Conservation (phyloP, 2,888 invertebrate species). For the Limulus polyphemus region DNA sequence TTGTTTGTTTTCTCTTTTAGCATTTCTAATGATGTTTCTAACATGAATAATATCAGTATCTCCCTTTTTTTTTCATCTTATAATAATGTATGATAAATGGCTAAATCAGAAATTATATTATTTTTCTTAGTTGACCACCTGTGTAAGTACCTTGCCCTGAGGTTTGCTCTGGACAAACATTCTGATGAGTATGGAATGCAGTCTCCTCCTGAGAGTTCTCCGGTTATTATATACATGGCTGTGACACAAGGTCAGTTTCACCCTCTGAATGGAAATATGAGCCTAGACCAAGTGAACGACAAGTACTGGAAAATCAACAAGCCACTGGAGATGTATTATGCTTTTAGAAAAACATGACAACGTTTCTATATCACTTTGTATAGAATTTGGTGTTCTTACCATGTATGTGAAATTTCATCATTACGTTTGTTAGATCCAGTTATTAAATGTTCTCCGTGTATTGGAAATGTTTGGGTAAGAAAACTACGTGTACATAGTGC, state of each 20-base stretch:
- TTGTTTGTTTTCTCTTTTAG: too few relatives aligned
- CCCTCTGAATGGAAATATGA: slow-evolving; percentile 73
- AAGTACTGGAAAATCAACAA: slow-evolving; percentile 90
- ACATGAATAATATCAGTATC: too few relatives aligned
- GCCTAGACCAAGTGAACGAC: slow-evolving; percentile 78
- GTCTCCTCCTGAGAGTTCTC: slow-evolving; percentile 20
- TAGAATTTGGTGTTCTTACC: too few relatives aligned
- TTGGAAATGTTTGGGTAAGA: too few relatives aligned
- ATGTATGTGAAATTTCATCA: too few relatives aligned
- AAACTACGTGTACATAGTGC: too few relatives aligned
- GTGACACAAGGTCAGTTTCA: slow-evolving; percentile 74
- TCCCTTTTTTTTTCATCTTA: too few relatives aligned
- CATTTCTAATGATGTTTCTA: too few relatives aligned
- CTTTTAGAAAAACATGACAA: slow-evolving; percentile 50
- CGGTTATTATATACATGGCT: slow-evolving; percentile 67
- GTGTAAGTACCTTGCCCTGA: slow-evolving; percentile 87
- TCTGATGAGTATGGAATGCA: background rate
- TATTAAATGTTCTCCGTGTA: too few relatives aligned
- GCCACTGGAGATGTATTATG: slow-evolving; percentile 91
- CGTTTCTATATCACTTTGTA: too few relatives aligned
- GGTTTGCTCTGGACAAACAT: slow-evolving; percentile 69
- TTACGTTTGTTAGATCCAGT: too few relatives aligned
- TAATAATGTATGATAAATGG: too few relatives aligned
- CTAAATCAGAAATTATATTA: slow-evolving; percentile 10
- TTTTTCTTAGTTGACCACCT: slow-evolving; percentile 63